Evolutionary conservation across 1,140 invertebrate genomes (phyloP).

Genomic region (Hermetia illucens): DNA sequence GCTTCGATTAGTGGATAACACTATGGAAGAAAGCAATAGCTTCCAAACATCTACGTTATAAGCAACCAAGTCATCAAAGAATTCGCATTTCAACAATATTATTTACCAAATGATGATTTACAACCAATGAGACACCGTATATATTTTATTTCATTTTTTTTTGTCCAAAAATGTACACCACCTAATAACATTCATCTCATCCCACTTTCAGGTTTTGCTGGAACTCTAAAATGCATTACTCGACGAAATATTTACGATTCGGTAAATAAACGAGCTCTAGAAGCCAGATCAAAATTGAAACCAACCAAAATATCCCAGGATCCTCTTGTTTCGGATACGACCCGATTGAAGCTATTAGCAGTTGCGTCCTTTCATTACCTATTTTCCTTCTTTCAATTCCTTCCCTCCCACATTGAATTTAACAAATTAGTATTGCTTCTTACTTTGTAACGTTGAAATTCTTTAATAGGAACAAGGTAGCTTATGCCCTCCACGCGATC

Average conservation of each 20-base stretch:
- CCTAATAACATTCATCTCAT: no score
- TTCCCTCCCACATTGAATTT: not conserved
- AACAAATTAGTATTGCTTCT: not conserved
- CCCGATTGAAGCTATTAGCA: not conserved
- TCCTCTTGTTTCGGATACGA: not conserved
- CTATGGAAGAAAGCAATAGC: no score
- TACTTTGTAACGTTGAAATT: not conserved
- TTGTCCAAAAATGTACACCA: no score
- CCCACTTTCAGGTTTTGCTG: not conserved
- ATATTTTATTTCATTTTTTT: no score
- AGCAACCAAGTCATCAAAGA: no score
- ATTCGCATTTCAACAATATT: no score
- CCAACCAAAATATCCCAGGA: not conserved
- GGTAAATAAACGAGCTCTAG: constrained; percentile 1
- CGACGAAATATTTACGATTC: not conserved
- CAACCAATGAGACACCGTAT: no score
- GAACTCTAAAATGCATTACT: not conserved
- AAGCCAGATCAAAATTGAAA: constrained; percentile 1
- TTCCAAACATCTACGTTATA: no score
- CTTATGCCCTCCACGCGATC: no score
- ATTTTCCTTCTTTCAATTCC: not conserved
- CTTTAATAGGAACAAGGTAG: no score
- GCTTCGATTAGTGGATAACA: no score
- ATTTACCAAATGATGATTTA: no score
- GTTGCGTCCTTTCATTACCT: not conserved